Evolutionary conservation across 1,140 invertebrate genomes (phyloP).

Genomic region (Pseudomyrmex sp.): DNA sequence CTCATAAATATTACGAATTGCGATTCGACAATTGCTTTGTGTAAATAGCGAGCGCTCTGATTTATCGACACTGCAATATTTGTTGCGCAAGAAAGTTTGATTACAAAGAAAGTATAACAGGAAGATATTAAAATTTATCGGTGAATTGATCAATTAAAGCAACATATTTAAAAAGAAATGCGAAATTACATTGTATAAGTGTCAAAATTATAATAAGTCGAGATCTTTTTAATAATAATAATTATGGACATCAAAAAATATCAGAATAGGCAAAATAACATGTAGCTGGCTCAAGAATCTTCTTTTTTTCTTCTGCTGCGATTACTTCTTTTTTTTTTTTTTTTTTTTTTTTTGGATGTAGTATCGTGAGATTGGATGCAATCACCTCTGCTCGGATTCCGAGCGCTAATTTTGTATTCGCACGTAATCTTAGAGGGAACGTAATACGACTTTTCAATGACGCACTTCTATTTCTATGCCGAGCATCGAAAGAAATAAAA

Average conservation of each 20-base stretch:
- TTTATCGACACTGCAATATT: slow-evolving; percentile 5
- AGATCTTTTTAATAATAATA: too few species aligned
- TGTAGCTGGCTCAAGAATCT: not conserved
- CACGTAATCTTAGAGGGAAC: slow-evolving; percentile 44
- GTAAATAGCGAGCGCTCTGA: not conserved
- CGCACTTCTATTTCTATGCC: slow-evolving; percentile 29
- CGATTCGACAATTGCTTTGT: slow-evolving; percentile 12
- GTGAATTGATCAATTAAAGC: not conserved
- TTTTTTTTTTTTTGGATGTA: slow-evolving; percentile 2
- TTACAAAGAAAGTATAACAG: not conserved
- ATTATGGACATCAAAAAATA: too few species aligned
- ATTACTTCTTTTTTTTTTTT: slow-evolving; percentile 20
- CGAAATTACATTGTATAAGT: not conserved
- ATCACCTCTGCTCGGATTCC: slow-evolving; percentile 30
- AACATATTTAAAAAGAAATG: not conserved
- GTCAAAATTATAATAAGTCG: too few species aligned
- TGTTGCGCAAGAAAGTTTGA: not conserved
- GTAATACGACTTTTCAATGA: slow-evolving; percentile 25
- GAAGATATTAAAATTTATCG: too few species aligned
- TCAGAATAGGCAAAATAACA: not conserved
- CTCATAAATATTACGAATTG: slow-evolving; percentile 12
- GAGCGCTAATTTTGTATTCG: slow-evolving; percentile 47
- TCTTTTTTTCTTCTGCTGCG: not conserved
- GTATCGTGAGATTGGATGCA: slow-evolving; percentile 33
- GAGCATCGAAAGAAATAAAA: slow-evolving; percentile 19